Base-by-base conservation (phyloP, 2,797 vertebrate species). In the Remorina albescens region DNA sequence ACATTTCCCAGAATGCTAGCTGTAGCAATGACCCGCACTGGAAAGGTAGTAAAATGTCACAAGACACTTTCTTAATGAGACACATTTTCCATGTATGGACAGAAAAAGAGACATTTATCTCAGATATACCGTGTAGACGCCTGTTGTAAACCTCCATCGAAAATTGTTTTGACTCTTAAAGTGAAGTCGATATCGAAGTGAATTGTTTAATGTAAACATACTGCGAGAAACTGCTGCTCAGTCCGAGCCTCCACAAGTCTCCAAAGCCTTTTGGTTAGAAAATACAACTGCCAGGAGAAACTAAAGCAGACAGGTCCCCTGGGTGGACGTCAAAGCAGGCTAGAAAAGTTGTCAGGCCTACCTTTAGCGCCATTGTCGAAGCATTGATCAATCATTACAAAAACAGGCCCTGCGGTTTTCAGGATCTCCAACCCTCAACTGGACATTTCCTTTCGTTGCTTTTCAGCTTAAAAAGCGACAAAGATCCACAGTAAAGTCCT, bases 31-130 rank as follows among this genome's bases (percentile, higher is more conserved):
- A 91, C 88, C 94, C 85, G 71, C 67, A 92, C 67, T 90, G 87
- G 86, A 88, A 83, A 89, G 92, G 90, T 91, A 90, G 91, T 94
- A 93, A 95, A 95, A 95, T 95, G 95, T 95, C 95, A 95, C 94
- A 95, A 95, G 95, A 95, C 93, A 86, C 87, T 89, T 87, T 88
- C 67, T 85, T 89, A 87, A 87, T 91, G 90, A 93, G 84, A 84
- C 85, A 92, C 80, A 89, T 92, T 94, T 91, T 92, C 92, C 92
- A 88, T 85, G 74, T 84, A 77, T 55, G n/a, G n/a, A n/a, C n/a
- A 72, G 21, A 23, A 57, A 75, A 88, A 76, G n/a, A n/a, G n/a
- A 64, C 37, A 67, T 4, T 34, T 4, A 25, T 59, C 34, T 77
- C 49, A 41, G 26, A 8, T 60, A 56, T 7, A 34, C 13, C 0